A percentile compares a stretch with the other conserved stretches of the same genome.
phyloP scores from a whole-genome alignment of 2,888 invertebrate species.

The Cephus sareptanus region DNA sequence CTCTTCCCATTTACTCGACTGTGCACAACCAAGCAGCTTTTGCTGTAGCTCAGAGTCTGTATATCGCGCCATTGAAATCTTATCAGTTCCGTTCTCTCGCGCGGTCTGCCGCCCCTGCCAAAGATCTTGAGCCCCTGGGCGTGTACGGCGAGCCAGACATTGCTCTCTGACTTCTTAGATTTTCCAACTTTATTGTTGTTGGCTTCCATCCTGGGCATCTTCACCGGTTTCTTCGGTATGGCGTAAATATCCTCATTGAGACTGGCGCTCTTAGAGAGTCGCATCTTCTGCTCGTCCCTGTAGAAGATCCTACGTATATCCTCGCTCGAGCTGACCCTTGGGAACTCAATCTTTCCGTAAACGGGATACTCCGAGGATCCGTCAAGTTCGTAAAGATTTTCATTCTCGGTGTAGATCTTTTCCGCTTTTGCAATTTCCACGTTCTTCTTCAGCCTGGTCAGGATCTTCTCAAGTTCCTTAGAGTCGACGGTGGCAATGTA shows the following conservation, averaged over 20 bases:
- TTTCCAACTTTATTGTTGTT: constrained; percentile 36
- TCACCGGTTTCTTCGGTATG: constrained; percentile 26
- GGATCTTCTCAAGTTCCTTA: constrained; percentile 57
- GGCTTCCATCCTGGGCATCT: constrained; percentile 22
- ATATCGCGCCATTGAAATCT: constrained; percentile 78
- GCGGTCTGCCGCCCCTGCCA: constrained; percentile 57
- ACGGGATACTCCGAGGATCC: constrained; percentile 35
- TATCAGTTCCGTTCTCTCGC: constrained; percentile 56
- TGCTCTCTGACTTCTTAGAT: constrained; percentile 55
- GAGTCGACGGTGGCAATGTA: constrained; percentile 73
- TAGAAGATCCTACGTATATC: constrained; percentile 39
- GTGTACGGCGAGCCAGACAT: constrained; percentile 65
- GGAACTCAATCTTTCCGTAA: constrained; percentile 43
- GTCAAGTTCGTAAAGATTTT: constrained; percentile 47
- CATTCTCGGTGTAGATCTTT: constrained; percentile 32
- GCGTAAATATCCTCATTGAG: constrained; percentile 39
- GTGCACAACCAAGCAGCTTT: constrained; percentile 74
- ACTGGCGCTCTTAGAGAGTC: constrained; percentile 20
- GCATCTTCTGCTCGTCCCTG: constrained; percentile 38
- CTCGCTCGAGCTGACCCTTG: constrained; percentile 36
- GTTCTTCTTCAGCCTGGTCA: constrained; percentile 45
- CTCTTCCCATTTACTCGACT: constrained; percentile 70
- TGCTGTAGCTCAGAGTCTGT: constrained; percentile 81
- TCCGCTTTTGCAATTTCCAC: constrained; percentile 25
- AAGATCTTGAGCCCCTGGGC: constrained; percentile 63